Evolutionary conservation across 2,113 vertebrate species (phyloP).

Genomic region (Hylia prasina): DNA sequence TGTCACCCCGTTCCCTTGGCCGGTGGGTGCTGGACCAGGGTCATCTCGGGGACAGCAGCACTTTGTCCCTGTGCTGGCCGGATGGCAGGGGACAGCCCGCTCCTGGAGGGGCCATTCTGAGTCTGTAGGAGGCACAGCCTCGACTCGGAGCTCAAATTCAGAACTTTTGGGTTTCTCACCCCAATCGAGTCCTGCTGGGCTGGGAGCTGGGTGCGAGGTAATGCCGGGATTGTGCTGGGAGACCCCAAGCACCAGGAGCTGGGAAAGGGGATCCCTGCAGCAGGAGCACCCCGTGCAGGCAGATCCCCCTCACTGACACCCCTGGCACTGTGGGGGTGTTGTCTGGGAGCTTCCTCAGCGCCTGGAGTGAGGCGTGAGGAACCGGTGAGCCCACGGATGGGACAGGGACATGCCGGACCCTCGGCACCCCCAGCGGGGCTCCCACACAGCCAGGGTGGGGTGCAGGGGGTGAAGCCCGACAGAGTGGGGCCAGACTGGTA

Average conservation of each 20-base stretch:
- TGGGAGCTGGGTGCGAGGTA: not conserved
- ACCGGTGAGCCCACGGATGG: fast-evolving
- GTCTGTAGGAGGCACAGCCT: not conserved
- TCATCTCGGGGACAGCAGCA: not conserved
- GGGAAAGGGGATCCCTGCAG: not conserved
- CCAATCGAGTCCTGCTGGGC: not conserved
- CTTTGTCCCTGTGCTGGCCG: not conserved
- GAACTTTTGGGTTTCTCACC: not conserved
- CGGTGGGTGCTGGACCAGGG: not conserved
- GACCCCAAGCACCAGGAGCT: fast-evolving
- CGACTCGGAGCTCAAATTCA: not conserved
- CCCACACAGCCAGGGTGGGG: fast-evolving
- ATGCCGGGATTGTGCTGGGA: fast-evolving
- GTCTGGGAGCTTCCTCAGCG: fast-evolving
- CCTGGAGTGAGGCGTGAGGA: not conserved
- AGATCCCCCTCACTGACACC: fast-evolving
- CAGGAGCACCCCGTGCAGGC: fast-evolving
- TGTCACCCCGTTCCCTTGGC: not conserved
- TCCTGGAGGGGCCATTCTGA: not conserved
- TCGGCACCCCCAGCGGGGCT: fast-evolving
- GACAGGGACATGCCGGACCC: fast-evolving
- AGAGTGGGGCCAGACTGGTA: fast-evolving
- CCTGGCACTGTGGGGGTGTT: fast-evolving
- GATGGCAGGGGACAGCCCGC: not conserved
- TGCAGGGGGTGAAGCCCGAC: fast-evolving